These are phyloP conservation scores for Dermolepida albohirtum DNA, from an alignment of 2,888 invertebrate species.

Conservation along the genomic window DNA sequence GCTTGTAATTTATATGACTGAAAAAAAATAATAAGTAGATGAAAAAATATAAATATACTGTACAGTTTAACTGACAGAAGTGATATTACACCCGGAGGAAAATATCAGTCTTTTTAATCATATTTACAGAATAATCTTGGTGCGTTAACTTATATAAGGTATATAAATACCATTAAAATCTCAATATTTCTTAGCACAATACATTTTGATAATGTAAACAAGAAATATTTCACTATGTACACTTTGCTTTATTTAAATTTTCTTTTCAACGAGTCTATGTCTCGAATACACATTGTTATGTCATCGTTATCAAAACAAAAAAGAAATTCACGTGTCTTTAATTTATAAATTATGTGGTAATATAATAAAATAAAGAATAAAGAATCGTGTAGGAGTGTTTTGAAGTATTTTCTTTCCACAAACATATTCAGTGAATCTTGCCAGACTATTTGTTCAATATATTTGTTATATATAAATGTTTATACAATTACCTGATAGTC, in stretches of 20 bases:
- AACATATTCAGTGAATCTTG: slow-evolving; percentile 2
- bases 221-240: slow-evolving; percentile 51
- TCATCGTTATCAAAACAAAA: slow-evolving; percentile 1
- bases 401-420: slow-evolving; percentile 9
- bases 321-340: slow-evolving; percentile 15
- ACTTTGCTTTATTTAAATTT: slow-evolving; percentile 43
- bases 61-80: neutral
- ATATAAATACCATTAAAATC: slow-evolving; percentile 43
- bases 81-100: slow-evolving; percentile 19
- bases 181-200: slow-evolving; percentile 46
- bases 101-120: slow-evolving; percentile 32
- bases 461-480: too few species aligned
- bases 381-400: neutral
- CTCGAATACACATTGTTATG: slow-evolving; percentile 42
- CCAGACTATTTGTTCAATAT: too few species aligned
- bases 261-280: slow-evolving; percentile 46
- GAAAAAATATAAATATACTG: neutral
- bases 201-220: slow-evolving; percentile 46
- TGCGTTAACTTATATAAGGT: slow-evolving; percentile 41
- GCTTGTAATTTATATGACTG: slow-evolving; percentile 3
- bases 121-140: slow-evolving; percentile 39
- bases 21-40: neutral
- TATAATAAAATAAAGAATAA: slow-evolving; percentile 20
- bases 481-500: slow-evolving; percentile 2
- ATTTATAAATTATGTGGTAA: slow-evolving; percentile 22